Conservation (phyloP, 2,113 vertebrate species). For the Archocentrus centrarchus region DNA sequence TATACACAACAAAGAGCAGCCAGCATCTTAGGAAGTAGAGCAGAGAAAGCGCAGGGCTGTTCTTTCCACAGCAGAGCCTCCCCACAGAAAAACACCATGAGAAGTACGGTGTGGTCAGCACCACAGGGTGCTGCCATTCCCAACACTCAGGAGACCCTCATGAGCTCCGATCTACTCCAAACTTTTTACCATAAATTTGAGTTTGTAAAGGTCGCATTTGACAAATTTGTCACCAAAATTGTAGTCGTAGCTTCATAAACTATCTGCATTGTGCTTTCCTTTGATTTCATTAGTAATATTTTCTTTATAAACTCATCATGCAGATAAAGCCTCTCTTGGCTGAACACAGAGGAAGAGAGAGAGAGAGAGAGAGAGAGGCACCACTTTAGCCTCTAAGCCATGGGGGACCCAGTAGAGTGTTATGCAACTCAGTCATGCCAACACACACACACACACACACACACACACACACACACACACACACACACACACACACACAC, state of each 20-base stretch:
- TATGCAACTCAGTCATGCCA: constrained; percentile 64
- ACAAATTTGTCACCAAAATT: neutral
- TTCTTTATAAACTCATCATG: neutral
- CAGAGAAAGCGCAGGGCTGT: constrained; percentile 41
- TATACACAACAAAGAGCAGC: constrained; percentile 23
- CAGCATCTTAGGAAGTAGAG: constrained; percentile 38
- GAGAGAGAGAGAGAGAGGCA: constrained; percentile 22
- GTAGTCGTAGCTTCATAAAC: neutral
- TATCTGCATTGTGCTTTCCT: neutral
- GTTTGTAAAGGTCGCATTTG: neutral
- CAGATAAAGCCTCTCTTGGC: constrained; percentile 21
- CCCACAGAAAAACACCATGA: constrained; percentile 48
- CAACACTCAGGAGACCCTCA: neutral
- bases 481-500: constrained; percentile 25
- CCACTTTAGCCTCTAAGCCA: constrained; percentile 53
- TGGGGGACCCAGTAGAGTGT: constrained; percentile 57
- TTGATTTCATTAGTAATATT: neutral
- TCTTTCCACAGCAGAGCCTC: constrained; percentile 29
- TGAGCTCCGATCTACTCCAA: neutral
- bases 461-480: constrained; percentile 3
- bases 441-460: neutral
- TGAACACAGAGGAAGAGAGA: constrained; percentile 5
- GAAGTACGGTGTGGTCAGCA: neutral
- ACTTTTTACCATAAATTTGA: neutral
- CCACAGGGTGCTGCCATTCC: neutral